These are phyloP conservation scores for Anoura caudifer DNA, from an alignment of 2,113 vertebrate genomes.

Conservation along the genomic window DNA sequence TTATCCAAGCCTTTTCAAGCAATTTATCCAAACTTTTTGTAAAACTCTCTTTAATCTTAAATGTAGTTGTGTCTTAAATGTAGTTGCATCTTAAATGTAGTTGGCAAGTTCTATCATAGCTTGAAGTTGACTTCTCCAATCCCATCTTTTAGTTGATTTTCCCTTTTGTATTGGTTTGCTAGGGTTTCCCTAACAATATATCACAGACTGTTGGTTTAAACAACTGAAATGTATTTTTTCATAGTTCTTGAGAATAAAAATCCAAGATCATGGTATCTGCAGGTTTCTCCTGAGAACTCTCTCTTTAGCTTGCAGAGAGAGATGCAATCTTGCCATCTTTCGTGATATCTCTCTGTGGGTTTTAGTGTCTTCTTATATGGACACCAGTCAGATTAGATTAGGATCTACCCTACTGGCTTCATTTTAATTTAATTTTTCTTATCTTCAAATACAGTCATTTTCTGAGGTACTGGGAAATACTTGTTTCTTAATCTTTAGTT, in stretches of 20 bases:
- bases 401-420: background rate
- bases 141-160: background rate
- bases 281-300: background rate
- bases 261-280: background rate
- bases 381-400: background rate
- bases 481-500: background rate
- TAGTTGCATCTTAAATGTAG: background rate
- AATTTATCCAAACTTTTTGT: background rate
- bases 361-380: background rate
- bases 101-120: too few species aligned
- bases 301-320: background rate
- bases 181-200: background rate
- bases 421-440: background rate
- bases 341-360: rapidly evolving
- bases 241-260: background rate
- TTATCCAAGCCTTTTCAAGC: background rate
- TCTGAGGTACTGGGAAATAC: background rate
- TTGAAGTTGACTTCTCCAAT: background rate
- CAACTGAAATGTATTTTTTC: background rate
- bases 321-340: background rate
- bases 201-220: background rate
- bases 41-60: background rate
- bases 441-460: background rate
- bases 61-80: too few species aligned
- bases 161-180: background rate